These are phyloP conservation scores for Oenanthe melanoleuca DNA, from an alignment of 2,113 vertebrate genomes.

Conservation along the genomic window DNA sequence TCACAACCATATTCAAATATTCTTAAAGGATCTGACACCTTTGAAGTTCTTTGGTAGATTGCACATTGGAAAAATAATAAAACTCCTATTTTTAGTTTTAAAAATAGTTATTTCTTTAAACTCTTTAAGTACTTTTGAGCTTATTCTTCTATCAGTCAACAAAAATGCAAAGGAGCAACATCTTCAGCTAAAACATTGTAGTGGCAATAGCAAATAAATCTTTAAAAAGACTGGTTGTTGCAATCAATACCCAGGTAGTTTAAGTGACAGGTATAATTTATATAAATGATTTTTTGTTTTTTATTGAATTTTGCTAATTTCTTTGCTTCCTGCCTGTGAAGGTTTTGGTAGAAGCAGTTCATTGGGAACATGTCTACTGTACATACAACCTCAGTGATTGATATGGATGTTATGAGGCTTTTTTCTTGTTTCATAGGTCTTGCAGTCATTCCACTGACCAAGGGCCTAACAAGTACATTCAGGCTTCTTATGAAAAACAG, in stretches of 20 bases:
- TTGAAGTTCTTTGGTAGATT: not conserved
- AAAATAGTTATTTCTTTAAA: not conserved
- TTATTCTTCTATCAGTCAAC: not conserved
- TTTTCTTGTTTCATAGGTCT: not conserved
- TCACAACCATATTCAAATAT: not conserved
- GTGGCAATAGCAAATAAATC: not conserved
- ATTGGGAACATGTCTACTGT: not conserved
- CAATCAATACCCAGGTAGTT: not conserved
- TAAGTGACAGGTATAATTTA: constrained; percentile 7
- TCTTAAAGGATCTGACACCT: not conserved
- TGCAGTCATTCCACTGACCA: not conserved
- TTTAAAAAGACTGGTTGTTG: not conserved
- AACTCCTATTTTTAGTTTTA: not conserved
- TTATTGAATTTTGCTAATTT: not conserved
- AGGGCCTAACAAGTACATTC: not conserved
- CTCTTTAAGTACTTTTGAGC: not conserved
- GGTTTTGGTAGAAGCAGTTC: not conserved
- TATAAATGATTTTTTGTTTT: not conserved
- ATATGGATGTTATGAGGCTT: not conserved
- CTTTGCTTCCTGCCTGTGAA: constrained; percentile 3
- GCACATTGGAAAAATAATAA: not conserved
- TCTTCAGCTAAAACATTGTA: not conserved
- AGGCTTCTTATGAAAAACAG: not conserved
- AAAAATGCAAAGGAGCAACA: not conserved
- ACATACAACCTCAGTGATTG: not conserved